These are phyloP conservation scores for Tribolium castaneum DNA, from an alignment of 1,140 invertebrate species.

Conservation along the genomic window DNA sequence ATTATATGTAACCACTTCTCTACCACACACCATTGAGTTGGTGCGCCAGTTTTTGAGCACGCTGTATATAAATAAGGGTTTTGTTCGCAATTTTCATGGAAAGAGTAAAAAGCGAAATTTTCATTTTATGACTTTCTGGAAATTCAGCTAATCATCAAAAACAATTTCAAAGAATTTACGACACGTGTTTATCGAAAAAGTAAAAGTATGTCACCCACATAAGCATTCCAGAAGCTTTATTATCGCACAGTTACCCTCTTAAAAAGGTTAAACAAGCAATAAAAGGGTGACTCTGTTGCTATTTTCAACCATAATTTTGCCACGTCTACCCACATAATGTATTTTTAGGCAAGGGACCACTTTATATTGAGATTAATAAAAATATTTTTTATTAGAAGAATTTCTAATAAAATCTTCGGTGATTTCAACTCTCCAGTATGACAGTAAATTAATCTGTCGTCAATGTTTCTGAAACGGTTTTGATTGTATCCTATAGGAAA, in stretches of 20 bases:
- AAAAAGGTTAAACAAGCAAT: not conserved
- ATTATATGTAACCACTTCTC: too few species aligned
- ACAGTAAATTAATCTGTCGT: too few species aligned
- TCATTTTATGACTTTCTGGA: too few species aligned
- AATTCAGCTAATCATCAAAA: not conserved
- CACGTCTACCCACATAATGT: not conserved
- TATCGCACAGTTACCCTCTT: not conserved
- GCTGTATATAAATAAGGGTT: too few species aligned
- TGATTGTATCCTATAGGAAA: too few species aligned
- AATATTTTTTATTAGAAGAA: not conserved
- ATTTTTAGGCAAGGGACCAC: not conserved
- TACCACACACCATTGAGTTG: too few species aligned
- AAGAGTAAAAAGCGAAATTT: too few species aligned
- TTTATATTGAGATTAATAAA: not conserved
- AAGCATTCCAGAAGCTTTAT: not conserved
- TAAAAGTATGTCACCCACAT: not conserved
- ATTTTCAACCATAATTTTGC: not conserved
- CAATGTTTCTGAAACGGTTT: too few species aligned
- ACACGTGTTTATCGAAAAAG: not conserved
- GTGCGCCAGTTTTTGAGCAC: too few species aligned
- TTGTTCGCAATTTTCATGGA: too few species aligned
- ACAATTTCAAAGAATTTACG: not conserved
- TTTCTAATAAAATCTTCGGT: not conserved
- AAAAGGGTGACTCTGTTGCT: not conserved
- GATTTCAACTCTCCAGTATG: not conserved